phyloP scores from a whole-genome alignment of 2,888 invertebrate species.

The Macrophya annulata region DNA sequence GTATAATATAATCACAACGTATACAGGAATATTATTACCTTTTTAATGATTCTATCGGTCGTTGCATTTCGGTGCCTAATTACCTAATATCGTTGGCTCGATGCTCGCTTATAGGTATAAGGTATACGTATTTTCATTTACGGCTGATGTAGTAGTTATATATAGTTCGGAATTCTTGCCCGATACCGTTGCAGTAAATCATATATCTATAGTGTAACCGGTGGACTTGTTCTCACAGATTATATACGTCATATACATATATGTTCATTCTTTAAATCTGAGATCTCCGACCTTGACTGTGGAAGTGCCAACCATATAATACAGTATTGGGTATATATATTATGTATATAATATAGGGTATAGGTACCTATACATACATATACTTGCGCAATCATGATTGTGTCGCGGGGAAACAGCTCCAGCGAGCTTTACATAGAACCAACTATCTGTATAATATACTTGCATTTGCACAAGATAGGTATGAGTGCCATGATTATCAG shows the following conservation, averaged over 20 bases:
- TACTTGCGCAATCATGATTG: neutral
- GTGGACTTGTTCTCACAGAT: neutral
- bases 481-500: conserved; percentile 6
- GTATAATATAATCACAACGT: too few species aligned
- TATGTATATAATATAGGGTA: too few species aligned
- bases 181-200: neutral
- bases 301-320: neutral
- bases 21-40: neutral
- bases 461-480: conserved; percentile 4
- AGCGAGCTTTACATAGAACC: neutral
- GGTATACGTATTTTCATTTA: neutral
- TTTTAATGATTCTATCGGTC: neutral
- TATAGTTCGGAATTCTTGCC: neutral
- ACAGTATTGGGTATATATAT: neutral
- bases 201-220: neutral
- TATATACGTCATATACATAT: neutral
- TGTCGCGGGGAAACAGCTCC: neutral
- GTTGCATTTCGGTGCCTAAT: neutral
- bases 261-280: neutral
- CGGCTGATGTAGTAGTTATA: neutral
- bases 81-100: neutral
- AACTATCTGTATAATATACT: neutral
- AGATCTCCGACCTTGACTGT: neutral
- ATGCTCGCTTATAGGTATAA: neutral
- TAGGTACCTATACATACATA: too few species aligned